These are phyloP conservation scores for Malurus elegans DNA, from an alignment of 2,113 vertebrate species.

Conservation along the genomic window DNA sequence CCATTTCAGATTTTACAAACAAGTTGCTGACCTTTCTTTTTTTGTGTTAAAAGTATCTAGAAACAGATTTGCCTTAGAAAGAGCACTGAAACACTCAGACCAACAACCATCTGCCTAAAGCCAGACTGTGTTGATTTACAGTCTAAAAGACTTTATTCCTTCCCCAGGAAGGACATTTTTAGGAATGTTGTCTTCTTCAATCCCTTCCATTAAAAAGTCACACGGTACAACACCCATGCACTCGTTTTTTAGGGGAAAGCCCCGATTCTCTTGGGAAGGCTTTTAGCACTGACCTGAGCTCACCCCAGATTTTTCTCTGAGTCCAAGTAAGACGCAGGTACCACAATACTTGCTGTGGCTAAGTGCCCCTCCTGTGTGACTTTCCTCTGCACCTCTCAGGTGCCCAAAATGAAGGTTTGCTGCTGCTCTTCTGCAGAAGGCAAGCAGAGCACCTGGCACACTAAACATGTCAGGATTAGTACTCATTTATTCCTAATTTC, in stretches of 20 bases:
- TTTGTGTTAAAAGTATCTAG: not conserved
- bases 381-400: not conserved
- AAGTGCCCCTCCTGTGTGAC: accelerated
- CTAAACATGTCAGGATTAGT: accelerated
- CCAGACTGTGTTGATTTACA: not conserved
- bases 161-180: not conserved
- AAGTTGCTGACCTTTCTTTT: not conserved
- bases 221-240: accelerated
- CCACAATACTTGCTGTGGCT: accelerated
- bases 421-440: not conserved
- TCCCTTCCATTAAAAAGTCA: not conserved
- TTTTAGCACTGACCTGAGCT: not conserved
- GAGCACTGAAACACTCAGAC: not conserved
- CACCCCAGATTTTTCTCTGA: not conserved
- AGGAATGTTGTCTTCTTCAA: not conserved
- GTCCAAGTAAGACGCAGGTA: not conserved
- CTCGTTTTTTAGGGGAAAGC: not conserved
- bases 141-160: not conserved
- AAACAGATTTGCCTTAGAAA: not conserved
- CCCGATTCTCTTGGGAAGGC: not conserved
- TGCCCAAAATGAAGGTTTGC: not conserved
- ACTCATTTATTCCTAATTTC: not conserved
- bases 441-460: not conserved
- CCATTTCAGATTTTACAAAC: not conserved
- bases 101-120: not conserved